These are phyloP conservation scores for Apaloderma vittatum DNA, from an alignment of 2,113 vertebrate genomes.

Conservation along the genomic window DNA sequence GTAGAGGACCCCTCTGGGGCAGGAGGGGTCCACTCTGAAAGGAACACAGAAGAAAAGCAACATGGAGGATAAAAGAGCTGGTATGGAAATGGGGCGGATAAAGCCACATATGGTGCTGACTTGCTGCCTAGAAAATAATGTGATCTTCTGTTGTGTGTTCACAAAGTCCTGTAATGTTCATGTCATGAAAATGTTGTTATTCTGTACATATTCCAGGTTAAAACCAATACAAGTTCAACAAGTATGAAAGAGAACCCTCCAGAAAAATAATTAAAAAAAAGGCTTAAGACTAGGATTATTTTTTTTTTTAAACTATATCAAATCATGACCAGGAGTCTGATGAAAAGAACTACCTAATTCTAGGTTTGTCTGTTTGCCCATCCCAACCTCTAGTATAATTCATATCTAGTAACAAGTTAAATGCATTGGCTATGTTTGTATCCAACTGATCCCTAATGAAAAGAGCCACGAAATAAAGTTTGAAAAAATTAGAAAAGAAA, in stretches of 20 bases:
- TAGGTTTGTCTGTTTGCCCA: fast-evolving
- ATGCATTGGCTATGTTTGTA: not conserved
- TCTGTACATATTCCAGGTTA: not conserved
- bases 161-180: not conserved
- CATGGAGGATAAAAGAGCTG: slow-evolving; percentile 23
- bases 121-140: not conserved
- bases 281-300: too few relatives aligned
- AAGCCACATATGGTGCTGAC: not conserved
- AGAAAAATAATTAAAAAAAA: fast-evolving
- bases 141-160: not conserved
- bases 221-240: not conserved
- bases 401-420: not conserved
- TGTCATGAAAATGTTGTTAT: not conserved
- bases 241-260: not conserved
- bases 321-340: not conserved
- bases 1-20: slow-evolving; percentile 57
- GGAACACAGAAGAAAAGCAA: slow-evolving; percentile 44
- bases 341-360: not conserved
- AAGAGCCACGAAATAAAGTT: not conserved
- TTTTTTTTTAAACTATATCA: too few relatives aligned
- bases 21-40: slow-evolving; percentile 40
- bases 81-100: not conserved
- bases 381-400: not conserved
- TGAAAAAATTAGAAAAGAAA: not conserved
- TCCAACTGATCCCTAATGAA: not conserved